phyloP scores from a whole-genome alignment of 2,113 vertebrate species.

The Microtus oregoni region DNA sequence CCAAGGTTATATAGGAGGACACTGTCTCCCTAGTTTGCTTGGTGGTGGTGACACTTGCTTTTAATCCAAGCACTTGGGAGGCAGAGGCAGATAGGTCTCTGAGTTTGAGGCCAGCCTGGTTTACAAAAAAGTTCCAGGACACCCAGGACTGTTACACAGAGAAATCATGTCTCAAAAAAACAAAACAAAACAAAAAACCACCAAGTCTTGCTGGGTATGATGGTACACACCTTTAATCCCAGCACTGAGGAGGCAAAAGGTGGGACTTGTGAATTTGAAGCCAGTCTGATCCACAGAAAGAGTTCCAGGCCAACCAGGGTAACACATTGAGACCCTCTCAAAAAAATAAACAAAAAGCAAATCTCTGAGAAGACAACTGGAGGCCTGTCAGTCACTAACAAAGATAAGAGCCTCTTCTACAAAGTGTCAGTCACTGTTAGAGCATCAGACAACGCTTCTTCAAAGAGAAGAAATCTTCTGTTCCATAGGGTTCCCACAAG shows the following conservation, averaged over 20 bases:
- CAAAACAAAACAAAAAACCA: not conserved
- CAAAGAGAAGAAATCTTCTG: not conserved
- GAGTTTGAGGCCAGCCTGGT: not conserved
- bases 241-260: not conserved
- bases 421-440: not conserved
- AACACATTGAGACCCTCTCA: not conserved
- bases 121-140: not conserved
- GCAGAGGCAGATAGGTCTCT: not conserved
- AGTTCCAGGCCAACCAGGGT: not conserved
- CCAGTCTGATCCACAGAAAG: not conserved
- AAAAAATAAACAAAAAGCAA: not conserved
- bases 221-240: not conserved
- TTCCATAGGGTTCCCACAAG: not conserved
- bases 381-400: not conserved
- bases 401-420: constrained; percentile 11
- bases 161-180: not conserved
- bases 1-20: not conserved
- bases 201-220: not conserved
- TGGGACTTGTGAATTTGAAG: not conserved
- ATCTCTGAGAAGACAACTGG: not conserved
- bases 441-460: constrained; percentile 10
- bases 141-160: not conserved
- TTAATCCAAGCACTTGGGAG: not conserved
- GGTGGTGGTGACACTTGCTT: not conserved
- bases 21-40: not conserved